A percentile compares a stretch with the other conserved stretches of the same genome.
These are phyloP conservation scores for Dastarcus helophoroides DNA, from an alignment of 2,888 invertebrate genomes.

Conservation along the genomic window DNA sequence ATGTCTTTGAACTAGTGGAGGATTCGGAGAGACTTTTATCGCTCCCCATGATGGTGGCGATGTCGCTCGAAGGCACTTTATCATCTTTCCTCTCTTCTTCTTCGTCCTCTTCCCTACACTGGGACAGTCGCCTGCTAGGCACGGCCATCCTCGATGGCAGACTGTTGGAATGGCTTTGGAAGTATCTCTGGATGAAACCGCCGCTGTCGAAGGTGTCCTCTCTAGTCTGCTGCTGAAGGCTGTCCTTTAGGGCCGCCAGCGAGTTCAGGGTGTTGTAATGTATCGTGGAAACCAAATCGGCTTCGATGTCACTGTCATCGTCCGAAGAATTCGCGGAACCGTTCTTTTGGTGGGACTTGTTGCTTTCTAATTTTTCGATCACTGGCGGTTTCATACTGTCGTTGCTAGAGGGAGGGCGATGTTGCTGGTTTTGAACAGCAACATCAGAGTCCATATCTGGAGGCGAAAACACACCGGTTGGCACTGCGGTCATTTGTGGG, in stretches of 20 bases:
- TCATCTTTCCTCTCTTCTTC: slow-evolving; percentile 44
- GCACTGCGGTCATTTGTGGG: slow-evolving; percentile 3
- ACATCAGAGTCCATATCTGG: slow-evolving; percentile 18
- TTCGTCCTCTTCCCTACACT: slow-evolving; percentile 77
- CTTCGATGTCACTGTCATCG: slow-evolving; percentile 49
- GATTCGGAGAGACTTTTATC: slow-evolving; percentile 35
- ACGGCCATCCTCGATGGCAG: slow-evolving; percentile 50
- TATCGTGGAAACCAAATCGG: slow-evolving; percentile 53
- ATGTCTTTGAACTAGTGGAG: slow-evolving; percentile 34
- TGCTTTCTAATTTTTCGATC: slow-evolving; percentile 9
- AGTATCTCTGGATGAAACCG: slow-evolving; percentile 23
- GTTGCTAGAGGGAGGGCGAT: slow-evolving; percentile 5
- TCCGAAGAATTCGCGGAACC: slow-evolving; percentile 25
- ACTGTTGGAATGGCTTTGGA: slow-evolving; percentile 60
- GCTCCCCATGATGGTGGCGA: slow-evolving; percentile 33
- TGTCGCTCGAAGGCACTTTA: slow-evolving; percentile 24
- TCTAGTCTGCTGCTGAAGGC: slow-evolving; percentile 47
- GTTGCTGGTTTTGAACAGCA: slow-evolving; percentile 8
- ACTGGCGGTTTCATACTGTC: slow-evolving; percentile 12
- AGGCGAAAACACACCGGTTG: slow-evolving; percentile 1
- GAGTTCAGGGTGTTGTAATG: slow-evolving; percentile 62
- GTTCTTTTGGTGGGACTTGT: background rate
- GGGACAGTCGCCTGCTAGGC: slow-evolving; percentile 59
- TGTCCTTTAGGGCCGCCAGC: slow-evolving; percentile 55
- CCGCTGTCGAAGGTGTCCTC: slow-evolving; percentile 33